Base-by-base conservation (phyloP, 2,113 vertebrate species). In the Paratilapia polleni region DNA sequence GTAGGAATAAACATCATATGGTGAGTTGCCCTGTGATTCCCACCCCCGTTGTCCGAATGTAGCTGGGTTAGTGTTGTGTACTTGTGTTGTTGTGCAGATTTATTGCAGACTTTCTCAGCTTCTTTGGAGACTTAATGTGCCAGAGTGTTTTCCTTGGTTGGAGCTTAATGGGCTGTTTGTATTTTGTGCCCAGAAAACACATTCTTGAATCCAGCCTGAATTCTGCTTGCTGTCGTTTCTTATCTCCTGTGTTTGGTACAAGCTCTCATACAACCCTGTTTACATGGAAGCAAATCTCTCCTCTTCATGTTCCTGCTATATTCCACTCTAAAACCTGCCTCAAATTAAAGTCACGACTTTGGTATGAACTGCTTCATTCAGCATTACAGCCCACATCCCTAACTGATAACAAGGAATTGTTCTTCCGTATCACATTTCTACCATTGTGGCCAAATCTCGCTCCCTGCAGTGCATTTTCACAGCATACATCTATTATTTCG, bases 401-500 rank as follows among this genome's bases (percentile, higher is more conserved):
- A 38, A 66, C 88, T 84, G 90, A 86, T 88, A 85, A 90, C 77
- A 88, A 81, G 70, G 56, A 88, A 84, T 88, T 83, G 80, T 87
- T 93, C 89, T 49, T 83, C 87, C 43, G 82, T 88, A 87, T 93
- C 87, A 89, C 82, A 89, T 91, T 91, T 84, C 88, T 9, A 47
- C 84, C 78, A 86, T 88, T 91, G 90, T 83, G 82, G 79, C 75
- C 80, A 82, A 86, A 90, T 92, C 88, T 87, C 10, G 13, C 88
- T 88, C 83, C 88, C 91, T 58, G 89, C 91, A 59, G 89, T 89
- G 83, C 84, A 54, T 93, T 92, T 91, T 84, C 87, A 77, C 80
- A 77, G 78, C 84, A 74, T 81, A 91, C 81, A 91, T 91, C 87
- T 86, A 87, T 92, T 92, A 91, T 92, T 88, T 89, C 85, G 78